These are phyloP conservation scores for Lynx canadensis DNA, from an alignment of 2,113 vertebrate genomes.

Conservation along the genomic window DNA sequence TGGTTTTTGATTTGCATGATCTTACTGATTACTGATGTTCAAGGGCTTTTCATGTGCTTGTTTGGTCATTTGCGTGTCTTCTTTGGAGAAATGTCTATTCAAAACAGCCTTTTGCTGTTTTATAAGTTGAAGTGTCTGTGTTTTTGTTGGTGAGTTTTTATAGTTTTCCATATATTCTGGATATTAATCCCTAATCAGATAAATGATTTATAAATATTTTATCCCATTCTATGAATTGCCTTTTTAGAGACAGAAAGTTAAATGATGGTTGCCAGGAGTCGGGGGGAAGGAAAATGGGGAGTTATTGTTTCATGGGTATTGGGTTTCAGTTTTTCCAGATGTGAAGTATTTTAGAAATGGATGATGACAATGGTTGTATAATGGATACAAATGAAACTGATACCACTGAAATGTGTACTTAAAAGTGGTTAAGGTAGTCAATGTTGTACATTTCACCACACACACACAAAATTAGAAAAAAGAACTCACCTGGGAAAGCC, in stretches of 20 bases:
- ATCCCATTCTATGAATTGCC: neutral
- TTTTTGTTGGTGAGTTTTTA: neutral
- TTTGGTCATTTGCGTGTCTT: neutral
- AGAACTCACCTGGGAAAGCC: neutral
- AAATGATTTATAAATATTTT: neutral
- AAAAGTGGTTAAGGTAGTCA: neutral
- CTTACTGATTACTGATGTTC: neutral
- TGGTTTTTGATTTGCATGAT: neutral
- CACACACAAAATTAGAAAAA: neutral
- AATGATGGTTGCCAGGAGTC: neutral
- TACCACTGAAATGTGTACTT: neutral
- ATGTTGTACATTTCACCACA: neutral
- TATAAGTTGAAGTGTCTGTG: neutral
- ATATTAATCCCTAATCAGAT: neutral
- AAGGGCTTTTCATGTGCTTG: neutral
- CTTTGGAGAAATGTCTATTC: neutral
- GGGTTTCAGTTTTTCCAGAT: neutral
- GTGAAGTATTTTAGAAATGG: neutral
- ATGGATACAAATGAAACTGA: neutral
- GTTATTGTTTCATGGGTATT: neutral
- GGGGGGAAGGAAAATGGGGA: neutral
- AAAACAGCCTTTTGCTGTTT: neutral
- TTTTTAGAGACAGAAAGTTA: neutral
- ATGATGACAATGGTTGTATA: neutral
- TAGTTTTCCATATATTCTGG: neutral